phyloP scores from a whole-genome alignment of 1,140 invertebrate genomes.

The Drosophila fuyamai region DNA sequence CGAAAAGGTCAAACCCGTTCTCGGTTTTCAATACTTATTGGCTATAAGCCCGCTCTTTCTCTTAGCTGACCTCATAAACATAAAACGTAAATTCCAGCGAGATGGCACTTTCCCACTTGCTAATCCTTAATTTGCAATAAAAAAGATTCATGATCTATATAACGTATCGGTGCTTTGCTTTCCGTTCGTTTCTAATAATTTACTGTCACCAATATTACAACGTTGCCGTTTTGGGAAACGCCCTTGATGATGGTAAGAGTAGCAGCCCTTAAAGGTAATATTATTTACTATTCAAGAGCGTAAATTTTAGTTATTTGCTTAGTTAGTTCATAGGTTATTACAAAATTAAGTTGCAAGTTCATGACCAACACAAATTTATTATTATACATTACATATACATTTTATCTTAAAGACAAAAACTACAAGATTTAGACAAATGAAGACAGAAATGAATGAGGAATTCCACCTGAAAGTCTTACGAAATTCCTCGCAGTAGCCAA shows the following conservation, averaged over 20 bases:
- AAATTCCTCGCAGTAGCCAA: not conserved
- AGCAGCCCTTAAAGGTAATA: not conserved
- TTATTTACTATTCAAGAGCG: not conserved
- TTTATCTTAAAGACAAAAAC: not conserved
- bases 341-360: too few species aligned
- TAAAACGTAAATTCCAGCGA: conserved; percentile 32
- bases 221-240: not conserved
- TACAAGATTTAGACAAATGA: not conserved
- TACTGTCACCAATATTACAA: not conserved
- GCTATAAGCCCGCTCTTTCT: conserved; percentile 15
- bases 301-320: too few species aligned
- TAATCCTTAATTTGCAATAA: conserved; percentile 54
- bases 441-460: not conserved
- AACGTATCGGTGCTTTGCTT: conserved; percentile 7
- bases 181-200: conserved; percentile 6
- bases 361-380: too few species aligned
- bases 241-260: not conserved
- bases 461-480: conserved; percentile 4
- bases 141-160: conserved; percentile 39
- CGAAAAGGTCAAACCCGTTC: conserved; percentile 53
- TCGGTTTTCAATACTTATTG: conserved; percentile 51
- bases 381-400: not conserved
- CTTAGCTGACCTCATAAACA: conserved; percentile 26
- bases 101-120: conserved; percentile 29
- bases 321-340: too few species aligned